These are phyloP conservation scores for Marisa cornuarietis DNA, from an alignment of 1,140 invertebrate species.

Conservation along the genomic window DNA sequence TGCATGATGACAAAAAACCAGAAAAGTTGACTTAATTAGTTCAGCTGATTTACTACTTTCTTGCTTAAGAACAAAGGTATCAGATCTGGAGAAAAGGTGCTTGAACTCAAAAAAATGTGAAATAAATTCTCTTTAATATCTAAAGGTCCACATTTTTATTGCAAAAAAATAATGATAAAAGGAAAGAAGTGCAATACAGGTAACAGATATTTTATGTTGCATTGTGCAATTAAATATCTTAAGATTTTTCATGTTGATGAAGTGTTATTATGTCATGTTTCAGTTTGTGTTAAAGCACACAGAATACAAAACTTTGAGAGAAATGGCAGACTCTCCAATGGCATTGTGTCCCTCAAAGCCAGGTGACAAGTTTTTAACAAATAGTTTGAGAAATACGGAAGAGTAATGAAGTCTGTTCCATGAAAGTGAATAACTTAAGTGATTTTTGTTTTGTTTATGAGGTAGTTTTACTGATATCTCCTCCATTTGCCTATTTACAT, in stretches of 20 bases:
- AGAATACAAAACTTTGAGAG: conserved; percentile 80
- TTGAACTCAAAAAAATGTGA: not conserved
- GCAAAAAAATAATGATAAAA: too few relatives aligned
- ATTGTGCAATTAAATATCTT: too few relatives aligned
- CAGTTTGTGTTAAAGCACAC: conserved; percentile 83
- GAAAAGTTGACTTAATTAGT: not conserved
- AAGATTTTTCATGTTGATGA: not conserved
- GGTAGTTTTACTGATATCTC: too few relatives aligned
- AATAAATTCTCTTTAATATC: not conserved
- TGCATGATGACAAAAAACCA: too few relatives aligned
- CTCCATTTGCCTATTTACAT: too few relatives aligned
- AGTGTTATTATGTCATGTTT: conserved; percentile 18
- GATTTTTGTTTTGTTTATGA: too few relatives aligned
- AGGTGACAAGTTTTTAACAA: conserved; percentile 30
- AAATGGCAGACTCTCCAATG: conserved; percentile 70
- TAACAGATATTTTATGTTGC: too few relatives aligned
- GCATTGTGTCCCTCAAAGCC: conserved; percentile 58
- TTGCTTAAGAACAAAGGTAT: not conserved
- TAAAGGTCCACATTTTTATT: too few relatives aligned
- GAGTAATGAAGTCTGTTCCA: too few relatives aligned
- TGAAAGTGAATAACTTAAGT: too few relatives aligned
- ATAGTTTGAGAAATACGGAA: too few relatives aligned
- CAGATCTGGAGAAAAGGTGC: not conserved
- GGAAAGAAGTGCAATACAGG: too few relatives aligned
- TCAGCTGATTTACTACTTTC: not conserved